Conservation (phyloP, 2,113 vertebrate genomes). For the Pseudopipra pipra region DNA sequence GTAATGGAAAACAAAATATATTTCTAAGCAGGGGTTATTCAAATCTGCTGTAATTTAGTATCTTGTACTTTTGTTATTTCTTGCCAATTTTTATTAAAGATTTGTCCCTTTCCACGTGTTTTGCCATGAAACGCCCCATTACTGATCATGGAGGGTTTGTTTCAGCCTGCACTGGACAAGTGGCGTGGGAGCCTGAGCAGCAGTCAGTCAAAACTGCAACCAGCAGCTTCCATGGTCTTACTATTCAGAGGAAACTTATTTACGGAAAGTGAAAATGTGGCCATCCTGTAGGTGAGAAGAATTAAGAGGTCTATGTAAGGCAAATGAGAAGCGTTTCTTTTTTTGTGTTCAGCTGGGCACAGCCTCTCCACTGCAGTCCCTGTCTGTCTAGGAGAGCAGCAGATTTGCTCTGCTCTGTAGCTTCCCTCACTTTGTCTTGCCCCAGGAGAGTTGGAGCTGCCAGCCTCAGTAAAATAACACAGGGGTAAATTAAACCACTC, state of each 20-base stretch:
- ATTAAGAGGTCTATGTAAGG: not conserved
- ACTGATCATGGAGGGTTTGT: not conserved
- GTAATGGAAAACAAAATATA: constrained; percentile 2
- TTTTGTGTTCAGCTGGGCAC: not conserved
- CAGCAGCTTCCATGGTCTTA: not conserved
- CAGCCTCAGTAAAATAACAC: rapidly evolving
- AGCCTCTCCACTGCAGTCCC: not conserved
- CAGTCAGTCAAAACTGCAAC: not conserved
- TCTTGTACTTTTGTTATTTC: not conserved
- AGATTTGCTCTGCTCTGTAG: not conserved
- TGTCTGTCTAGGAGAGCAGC: not conserved
- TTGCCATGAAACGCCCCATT: not conserved
- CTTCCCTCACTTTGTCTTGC: not conserved
- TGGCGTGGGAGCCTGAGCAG: not conserved
- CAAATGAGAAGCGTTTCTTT: not conserved
- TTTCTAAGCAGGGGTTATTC: not conserved
- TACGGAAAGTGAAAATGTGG: not conserved
- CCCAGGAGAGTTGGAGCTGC: not conserved
- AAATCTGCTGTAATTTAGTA: not conserved
- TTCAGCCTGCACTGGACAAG: not conserved
- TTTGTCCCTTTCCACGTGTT: not conserved
- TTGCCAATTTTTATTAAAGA: not conserved
- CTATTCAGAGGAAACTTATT: not conserved
- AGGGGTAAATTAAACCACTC: not conserved
- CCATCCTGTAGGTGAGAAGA: not conserved